Evolutionary conservation across 2,113 vertebrate genomes (phyloP).

Genomic region (Mandrillus leucophaeus): DNA sequence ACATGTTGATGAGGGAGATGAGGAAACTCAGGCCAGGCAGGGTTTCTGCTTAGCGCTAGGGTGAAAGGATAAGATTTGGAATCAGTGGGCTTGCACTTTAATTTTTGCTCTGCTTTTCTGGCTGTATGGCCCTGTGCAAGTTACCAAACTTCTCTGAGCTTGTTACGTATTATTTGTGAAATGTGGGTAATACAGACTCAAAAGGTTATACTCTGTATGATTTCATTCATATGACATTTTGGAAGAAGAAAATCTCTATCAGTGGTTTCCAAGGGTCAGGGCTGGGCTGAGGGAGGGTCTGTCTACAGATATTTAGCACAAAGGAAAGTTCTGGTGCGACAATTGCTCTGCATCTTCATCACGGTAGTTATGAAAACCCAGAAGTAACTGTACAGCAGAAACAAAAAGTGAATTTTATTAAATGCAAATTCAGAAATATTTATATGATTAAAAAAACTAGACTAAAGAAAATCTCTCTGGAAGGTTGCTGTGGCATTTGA

Average conservation of each 20-base stretch:
- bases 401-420: neutral
- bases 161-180: neutral
- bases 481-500: neutral
- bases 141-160: neutral
- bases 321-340: neutral
- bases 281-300: neutral
- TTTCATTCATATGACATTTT: neutral
- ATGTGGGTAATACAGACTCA: neutral
- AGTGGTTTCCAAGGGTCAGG: neutral
- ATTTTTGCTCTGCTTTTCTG: neutral
- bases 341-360: neutral
- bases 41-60: neutral
- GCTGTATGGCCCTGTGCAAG: neutral
- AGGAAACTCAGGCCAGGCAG: neutral
- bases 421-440: neutral
- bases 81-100: neutral
- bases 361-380: neutral
- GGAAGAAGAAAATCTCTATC: neutral
- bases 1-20: neutral
- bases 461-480: neutral
- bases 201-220: neutral
- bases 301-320: neutral
- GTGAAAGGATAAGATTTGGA: neutral
- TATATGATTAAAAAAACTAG: neutral
- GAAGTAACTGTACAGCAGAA: neutral